These are phyloP conservation scores for Capra hircus DNA, from an alignment of 2,113 vertebrate genomes.

Conservation along the genomic window DNA sequence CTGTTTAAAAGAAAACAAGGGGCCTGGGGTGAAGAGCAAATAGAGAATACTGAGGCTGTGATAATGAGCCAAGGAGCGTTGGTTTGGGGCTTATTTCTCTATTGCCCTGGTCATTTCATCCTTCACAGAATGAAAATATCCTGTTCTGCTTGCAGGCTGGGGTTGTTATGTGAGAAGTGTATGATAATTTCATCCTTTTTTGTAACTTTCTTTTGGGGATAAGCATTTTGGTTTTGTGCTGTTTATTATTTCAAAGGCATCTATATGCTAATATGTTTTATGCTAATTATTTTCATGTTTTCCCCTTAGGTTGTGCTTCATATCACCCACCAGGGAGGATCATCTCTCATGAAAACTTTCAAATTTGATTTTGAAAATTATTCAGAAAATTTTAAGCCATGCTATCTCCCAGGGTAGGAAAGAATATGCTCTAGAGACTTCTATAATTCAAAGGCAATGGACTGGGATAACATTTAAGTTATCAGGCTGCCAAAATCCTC, in stretches of 20 bases:
- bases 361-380: slow-evolving; percentile 77
- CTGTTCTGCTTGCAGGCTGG: slow-evolving; percentile 4
- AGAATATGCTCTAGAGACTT: slow-evolving; percentile 60
- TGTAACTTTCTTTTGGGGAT: slow-evolving; percentile 67
- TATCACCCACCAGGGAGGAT: slow-evolving; percentile 62
- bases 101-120: background rate
- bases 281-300: slow-evolving; percentile 68
- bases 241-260: slow-evolving; percentile 72
- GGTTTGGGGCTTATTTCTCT: background rate
- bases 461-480: slow-evolving; percentile 54
- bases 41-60: background rate
- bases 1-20: background rate
- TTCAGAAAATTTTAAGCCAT: slow-evolving; percentile 63
- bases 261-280: slow-evolving; percentile 71
- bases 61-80: background rate
- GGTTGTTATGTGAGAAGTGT: slow-evolving; percentile 21
- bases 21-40: background rate
- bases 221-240: slow-evolving; percentile 56
- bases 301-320: slow-evolving; percentile 60
- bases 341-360: slow-evolving; percentile 69
- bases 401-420: slow-evolving; percentile 53
- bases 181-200: slow-evolving; percentile 51
- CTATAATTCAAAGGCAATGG: slow-evolving; percentile 55
- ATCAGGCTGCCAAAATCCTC: slow-evolving; percentile 36
- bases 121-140: background rate